Evolutionary conservation across 1,140 invertebrate species (phyloP).

Genomic region (Drosophila littoralis): DNA sequence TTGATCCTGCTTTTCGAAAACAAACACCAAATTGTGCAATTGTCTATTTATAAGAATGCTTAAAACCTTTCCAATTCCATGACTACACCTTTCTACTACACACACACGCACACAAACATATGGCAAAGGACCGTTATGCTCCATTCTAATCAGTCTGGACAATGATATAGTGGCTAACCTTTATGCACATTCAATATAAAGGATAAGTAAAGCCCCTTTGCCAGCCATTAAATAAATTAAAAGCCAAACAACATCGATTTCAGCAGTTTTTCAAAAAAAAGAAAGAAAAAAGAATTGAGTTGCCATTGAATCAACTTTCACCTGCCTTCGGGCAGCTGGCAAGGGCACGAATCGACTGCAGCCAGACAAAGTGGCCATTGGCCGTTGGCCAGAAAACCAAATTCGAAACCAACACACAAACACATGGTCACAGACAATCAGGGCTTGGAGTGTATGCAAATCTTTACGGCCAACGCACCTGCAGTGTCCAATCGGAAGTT

Average conservation of each 20-base stretch:
- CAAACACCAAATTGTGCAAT: not conserved
- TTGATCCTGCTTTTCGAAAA: not conserved
- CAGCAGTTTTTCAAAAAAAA: slow-evolving; percentile 12
- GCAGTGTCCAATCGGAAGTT: slow-evolving; percentile 52
- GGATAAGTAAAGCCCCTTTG: slow-evolving; percentile 23
- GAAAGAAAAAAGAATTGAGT: slow-evolving; percentile 30
- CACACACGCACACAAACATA: not conserved
- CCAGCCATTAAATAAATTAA: slow-evolving; percentile 55
- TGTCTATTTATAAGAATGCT: not conserved
- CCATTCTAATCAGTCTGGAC: slow-evolving; percentile 21
- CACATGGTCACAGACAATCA: slow-evolving; percentile 1
- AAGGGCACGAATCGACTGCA: slow-evolving; percentile 36
- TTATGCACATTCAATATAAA: slow-evolving; percentile 40
- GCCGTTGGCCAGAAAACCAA: slow-evolving; percentile 22
- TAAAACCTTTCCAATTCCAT: no score
- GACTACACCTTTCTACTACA: no score
- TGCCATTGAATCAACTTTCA: slow-evolving; percentile 59
- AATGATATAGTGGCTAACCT: slow-evolving; percentile 43
- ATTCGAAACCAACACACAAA: slow-evolving; percentile 18
- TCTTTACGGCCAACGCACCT: slow-evolving; percentile 44
- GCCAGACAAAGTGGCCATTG: slow-evolving; percentile 36
- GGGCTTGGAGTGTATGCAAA: slow-evolving; percentile 55
- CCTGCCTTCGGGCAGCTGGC: slow-evolving; percentile 34
- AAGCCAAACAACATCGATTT: slow-evolving; percentile 49
- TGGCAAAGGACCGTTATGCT: not conserved